phyloP scores from a whole-genome alignment of 2,113 vertebrate species.

The Collichthys lucidus region DNA sequence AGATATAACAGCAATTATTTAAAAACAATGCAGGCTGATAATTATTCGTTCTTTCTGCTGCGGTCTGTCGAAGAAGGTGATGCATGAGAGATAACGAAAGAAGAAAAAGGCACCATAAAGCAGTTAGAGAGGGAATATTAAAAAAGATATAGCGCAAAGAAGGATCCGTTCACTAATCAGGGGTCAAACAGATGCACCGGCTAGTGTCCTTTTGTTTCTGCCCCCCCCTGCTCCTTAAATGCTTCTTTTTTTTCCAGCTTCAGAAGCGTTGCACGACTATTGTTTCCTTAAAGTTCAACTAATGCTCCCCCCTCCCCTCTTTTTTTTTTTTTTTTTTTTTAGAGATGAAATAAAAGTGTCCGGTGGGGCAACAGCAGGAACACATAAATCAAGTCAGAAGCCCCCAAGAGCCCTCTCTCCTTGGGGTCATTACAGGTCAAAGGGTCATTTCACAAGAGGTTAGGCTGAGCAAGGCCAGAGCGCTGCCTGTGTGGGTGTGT shows the following conservation, averaged over 20 bases:
- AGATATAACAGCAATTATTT: neutral
- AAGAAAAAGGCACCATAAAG: conserved; percentile 14
- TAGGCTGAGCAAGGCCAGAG: conserved; percentile 78
- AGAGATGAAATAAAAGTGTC: conserved; percentile 96
- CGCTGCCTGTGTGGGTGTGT: conserved; percentile 45
- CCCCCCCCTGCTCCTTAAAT: conserved; percentile 45
- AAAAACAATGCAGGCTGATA: conserved; percentile 18
- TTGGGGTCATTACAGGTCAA: conserved; percentile 89
- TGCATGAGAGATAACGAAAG: conserved; percentile 19
- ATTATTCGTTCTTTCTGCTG: conserved; percentile 1
- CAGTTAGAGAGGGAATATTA: conserved; percentile 39
- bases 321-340: too few species aligned
- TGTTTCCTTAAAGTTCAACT: conserved; percentile 90
- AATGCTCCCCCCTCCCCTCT: conserved; percentile 86
- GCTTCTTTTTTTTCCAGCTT: conserved; percentile 52
- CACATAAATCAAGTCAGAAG: conserved; percentile 96
- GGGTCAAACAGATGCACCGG: conserved; percentile 81
- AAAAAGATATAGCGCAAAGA: conserved; percentile 31
- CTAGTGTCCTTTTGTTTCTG: conserved; percentile 64
- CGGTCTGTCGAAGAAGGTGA: conserved; percentile 35
- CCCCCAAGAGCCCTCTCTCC: conserved; percentile 87
- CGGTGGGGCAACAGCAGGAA: conserved; percentile 91
- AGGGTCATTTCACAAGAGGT: conserved; percentile 81
- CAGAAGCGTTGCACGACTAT: conserved; percentile 83
- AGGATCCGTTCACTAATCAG: conserved; percentile 71